A percentile compares a stretch with the other conserved stretches of the same genome.
phyloP scores from a whole-genome alignment of 2,797 vertebrate species.

The Novumbra hubbsi region DNA sequence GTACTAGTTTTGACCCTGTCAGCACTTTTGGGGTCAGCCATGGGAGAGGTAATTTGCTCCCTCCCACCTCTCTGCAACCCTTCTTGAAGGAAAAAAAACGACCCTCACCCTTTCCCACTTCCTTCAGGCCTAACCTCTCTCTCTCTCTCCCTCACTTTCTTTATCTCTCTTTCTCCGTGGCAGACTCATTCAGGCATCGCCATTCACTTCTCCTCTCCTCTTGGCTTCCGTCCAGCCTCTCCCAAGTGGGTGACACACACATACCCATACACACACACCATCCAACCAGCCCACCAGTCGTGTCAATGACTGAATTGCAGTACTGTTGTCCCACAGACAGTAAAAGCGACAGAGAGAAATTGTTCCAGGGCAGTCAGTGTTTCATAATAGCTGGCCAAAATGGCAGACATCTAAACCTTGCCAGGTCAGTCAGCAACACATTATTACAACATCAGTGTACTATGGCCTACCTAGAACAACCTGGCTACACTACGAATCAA shows the following conservation, averaged over 20 bases:
- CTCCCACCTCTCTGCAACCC: conserved; percentile 11
- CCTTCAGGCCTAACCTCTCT: conserved; percentile 47
- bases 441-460: background rate
- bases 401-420: background rate
- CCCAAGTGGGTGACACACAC: background rate
- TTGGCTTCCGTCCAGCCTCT: no score
- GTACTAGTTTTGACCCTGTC: conserved; percentile 54
- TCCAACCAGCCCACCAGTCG: conserved; percentile 21
- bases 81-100: conserved; percentile 2
- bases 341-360: background rate
- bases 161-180: conserved; percentile 36
- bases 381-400: background rate
- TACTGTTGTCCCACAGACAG: background rate
- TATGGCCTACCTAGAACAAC: background rate
- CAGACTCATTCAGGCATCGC: conserved; percentile 64
- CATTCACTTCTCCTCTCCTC: conserved; percentile 40
- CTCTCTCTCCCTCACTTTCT: background rate
- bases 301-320: background rate
- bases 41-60: conserved; percentile 52
- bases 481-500: background rate
- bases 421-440: background rate
- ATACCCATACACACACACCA: background rate
- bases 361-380: background rate
- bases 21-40: conserved; percentile 54
- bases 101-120: background rate